A percentile compares a stretch with the other conserved stretches of the same genome.
These are phyloP conservation scores for Cephus spinipes DNA, from an alignment of 2,888 invertebrate genomes.

Conservation along the genomic window DNA sequence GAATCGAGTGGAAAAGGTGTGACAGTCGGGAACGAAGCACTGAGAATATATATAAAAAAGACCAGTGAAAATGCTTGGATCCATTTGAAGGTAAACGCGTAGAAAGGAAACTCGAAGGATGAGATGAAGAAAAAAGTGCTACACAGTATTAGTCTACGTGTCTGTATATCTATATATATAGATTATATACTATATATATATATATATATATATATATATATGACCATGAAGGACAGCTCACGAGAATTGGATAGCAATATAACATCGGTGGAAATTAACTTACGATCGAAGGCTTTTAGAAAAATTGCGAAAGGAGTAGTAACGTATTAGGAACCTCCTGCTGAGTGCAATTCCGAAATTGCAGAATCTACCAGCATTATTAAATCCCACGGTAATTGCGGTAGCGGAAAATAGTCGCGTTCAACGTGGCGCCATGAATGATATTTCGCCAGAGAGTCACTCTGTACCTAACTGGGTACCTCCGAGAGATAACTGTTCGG, in stretches of 20 bases:
- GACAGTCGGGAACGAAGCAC: background rate
- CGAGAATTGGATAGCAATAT: background rate
- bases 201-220: background rate
- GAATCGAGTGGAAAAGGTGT: background rate
- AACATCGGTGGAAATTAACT: conserved; percentile 1
- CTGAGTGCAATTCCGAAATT: background rate
- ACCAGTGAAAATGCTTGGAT: background rate
- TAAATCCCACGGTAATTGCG: background rate
- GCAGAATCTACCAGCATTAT: background rate
- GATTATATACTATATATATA: too few relatives aligned
- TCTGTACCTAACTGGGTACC: background rate
- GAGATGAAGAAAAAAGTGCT: background rate
- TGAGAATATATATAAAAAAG: background rate
- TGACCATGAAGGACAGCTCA: background rate
- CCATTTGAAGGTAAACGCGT: background rate
- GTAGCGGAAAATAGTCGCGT: background rate
- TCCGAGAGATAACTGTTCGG: background rate
- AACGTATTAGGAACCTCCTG: background rate
- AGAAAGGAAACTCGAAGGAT: background rate
- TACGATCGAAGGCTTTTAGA: conserved; percentile 9
- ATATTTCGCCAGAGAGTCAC: background rate
- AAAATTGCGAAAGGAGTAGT: background rate
- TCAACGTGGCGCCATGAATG: background rate
- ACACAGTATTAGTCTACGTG: too few relatives aligned
- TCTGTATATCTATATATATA: too few relatives aligned